Evolutionary conservation across 1,140 invertebrate species (phyloP).

Genomic region (Drosophila novamexicana): DNA sequence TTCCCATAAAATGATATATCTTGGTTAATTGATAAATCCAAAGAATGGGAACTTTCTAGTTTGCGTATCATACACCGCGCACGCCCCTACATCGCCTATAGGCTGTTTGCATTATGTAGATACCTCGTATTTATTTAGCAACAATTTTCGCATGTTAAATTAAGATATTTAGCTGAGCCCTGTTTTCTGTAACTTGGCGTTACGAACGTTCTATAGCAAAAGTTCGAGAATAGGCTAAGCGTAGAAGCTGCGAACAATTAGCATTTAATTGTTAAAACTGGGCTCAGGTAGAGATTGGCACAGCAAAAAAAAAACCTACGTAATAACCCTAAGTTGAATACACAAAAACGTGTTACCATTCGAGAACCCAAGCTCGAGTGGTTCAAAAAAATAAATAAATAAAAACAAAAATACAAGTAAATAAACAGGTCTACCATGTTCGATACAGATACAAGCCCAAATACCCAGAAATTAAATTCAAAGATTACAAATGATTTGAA

Average conservation of each 20-base stretch:
- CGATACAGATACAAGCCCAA: slow-evolving; percentile 2
- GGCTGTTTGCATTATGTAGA: not conserved
- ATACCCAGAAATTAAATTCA: not conserved
- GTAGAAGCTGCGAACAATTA: slow-evolving; percentile 53
- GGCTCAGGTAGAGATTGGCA: slow-evolving; percentile 38
- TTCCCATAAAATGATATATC: no score
- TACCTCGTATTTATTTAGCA: not conserved
- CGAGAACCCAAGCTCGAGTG: not conserved
- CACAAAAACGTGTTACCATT: slow-evolving; percentile 23
- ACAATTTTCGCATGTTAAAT: slow-evolving; percentile 19
- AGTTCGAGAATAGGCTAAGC: not conserved
- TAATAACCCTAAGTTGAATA: not conserved
- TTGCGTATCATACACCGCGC: no score
- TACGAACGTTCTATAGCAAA: slow-evolving; percentile 2
- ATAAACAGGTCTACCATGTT: not conserved
- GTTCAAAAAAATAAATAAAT: not conserved
- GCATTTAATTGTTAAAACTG: slow-evolving; percentile 51
- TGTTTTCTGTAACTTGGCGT: not conserved
- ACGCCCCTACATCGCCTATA: no score
- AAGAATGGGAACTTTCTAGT: no score
- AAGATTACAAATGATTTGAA: not conserved
- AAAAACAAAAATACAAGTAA: slow-evolving; percentile 3
- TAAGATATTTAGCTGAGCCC: slow-evolving; percentile 1
- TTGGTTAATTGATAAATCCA: no score
- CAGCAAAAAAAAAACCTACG: not conserved